These are phyloP conservation scores for Condylostylus longicornis DNA, from an alignment of 1,140 invertebrate genomes.

Conservation along the genomic window DNA sequence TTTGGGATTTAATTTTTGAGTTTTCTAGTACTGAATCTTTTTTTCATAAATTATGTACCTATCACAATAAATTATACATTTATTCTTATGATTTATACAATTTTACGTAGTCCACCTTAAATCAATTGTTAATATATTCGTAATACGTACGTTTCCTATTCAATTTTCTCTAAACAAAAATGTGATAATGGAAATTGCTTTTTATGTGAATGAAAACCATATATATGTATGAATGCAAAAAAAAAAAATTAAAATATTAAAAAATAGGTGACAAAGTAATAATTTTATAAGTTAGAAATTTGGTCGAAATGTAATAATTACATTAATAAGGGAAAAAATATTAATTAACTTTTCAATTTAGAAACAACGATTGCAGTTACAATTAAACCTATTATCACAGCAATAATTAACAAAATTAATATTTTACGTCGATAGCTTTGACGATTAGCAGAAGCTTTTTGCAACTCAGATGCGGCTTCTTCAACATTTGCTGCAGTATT, in stretches of 20 bases:
- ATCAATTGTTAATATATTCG: too few relatives aligned
- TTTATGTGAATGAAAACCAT: constrained; percentile 5
- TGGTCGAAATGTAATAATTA: constrained; percentile 7
- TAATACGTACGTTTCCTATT: too few relatives aligned
- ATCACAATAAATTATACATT: too few relatives aligned
- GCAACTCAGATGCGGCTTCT: constrained; percentile 55
- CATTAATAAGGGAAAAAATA: background rate
- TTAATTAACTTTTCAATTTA: constrained; percentile 34
- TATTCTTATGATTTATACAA: too few relatives aligned
- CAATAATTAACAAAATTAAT: constrained; percentile 46
- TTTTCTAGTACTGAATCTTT: too few relatives aligned
- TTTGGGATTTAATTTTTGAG: too few relatives aligned
- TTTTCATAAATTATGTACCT: too few relatives aligned
- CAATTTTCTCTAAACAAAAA: constrained; percentile 5
- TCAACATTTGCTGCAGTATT: constrained; percentile 61
- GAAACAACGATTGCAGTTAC: constrained; percentile 47
- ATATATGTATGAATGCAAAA: constrained; percentile 9
- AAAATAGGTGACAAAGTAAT: background rate
- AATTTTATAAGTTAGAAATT: background rate
- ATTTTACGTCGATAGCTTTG: constrained; percentile 54
- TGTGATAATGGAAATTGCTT: constrained; percentile 7
- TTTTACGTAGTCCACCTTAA: too few relatives aligned
- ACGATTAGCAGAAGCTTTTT: constrained; percentile 64
- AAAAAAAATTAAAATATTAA: constrained; percentile 9
- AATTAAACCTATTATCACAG: constrained; percentile 46